Evolutionary conservation across 2,888 invertebrate species (phyloP), one percentile per base, ranked within the genome.

Genomic region (Axea sp.): DNA sequence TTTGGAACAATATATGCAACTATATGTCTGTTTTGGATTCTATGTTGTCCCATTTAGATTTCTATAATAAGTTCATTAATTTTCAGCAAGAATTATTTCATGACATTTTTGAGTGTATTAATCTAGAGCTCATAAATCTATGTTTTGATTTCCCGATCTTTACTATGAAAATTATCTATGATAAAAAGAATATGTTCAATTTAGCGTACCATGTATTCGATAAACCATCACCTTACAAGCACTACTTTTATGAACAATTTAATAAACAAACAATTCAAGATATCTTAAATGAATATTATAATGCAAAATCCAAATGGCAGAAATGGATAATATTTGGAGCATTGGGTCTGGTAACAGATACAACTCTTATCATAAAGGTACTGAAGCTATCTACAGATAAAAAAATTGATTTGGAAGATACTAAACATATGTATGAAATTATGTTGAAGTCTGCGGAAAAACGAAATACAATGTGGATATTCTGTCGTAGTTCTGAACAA

Each of bases 101-200:
- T 3, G 2, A 3, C 1, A 11, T 41, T 11, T 41, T 41, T 3
- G 2, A 24, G 2, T 11, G 15, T 1, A 4, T 41, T 41, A 8
- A 35, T 35, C 0, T 12, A 37, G 3, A 9, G 8, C 2, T 9
- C 2, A 9, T 41, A 6, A 3, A 41, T 11, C 2, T 11, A 8
- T 41, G 12, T 5, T 41, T 24, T 8, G 24, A 41, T 41, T 41
- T 41, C 8, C 11, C 22, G 2, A 41, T 41, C 12, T 7, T 41
- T 3, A 4, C 9, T 5, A 19, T n/a, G 8, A 37, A 37, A 9
- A 19, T 6, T 4, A 5, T 37, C 9, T 37, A 19, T 1, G 3
- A 31, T 31, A 5, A 5, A 7, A 24, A 24, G 24, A n/a, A n/a
- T n/a, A n/a, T n/a, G n/a, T n/a, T n/a, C n/a, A n/a, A n/a, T n/a